Evolutionary conservation across 35 echinoderm and acorn worm genomes (phyloP).

Genomic region (Stichopus chloronotus): DNA sequence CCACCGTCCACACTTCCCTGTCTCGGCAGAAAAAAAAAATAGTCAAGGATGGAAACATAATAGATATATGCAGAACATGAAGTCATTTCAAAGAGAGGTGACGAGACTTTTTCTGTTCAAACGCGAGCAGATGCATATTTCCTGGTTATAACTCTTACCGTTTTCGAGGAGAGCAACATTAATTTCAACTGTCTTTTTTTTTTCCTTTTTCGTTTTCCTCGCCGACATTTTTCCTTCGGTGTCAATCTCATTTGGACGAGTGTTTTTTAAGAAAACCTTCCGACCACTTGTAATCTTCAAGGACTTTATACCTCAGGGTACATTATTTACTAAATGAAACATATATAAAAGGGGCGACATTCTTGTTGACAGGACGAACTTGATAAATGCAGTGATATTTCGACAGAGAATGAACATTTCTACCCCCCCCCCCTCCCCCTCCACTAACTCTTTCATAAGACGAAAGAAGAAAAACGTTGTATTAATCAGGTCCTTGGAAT

Average conservation of each 20-base stretch:
- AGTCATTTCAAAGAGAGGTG: not conserved
- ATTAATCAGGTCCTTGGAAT: too few relatives aligned
- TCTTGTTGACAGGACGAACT: not conserved
- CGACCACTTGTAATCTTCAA: not conserved
- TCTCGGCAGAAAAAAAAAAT: too few relatives aligned
- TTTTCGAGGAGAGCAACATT: not conserved
- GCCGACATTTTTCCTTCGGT: not conserved
- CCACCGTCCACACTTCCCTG: too few relatives aligned
- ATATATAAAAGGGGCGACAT: not conserved
- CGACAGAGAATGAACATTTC: too few relatives aligned
- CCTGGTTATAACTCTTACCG: not conserved
- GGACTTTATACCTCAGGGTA: not conserved
- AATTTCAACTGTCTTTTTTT: too few relatives aligned
- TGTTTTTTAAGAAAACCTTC: not conserved
- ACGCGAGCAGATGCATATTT: not conserved
- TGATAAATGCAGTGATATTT: too few relatives aligned
- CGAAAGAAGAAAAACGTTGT: too few relatives aligned
- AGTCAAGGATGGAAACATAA: too few relatives aligned
- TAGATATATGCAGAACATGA: not conserved
- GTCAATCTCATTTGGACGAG: not conserved
- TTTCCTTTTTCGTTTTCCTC: not conserved
- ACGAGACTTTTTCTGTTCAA: not conserved
- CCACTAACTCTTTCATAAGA: too few relatives aligned
- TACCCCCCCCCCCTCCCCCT: too few relatives aligned
- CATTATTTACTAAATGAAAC: not conserved